These are phyloP conservation scores for Aurelia coerulea DNA, from an alignment of 30 jellyfish, hydroid and myxozoan genomes.

Conservation along the genomic window DNA sequence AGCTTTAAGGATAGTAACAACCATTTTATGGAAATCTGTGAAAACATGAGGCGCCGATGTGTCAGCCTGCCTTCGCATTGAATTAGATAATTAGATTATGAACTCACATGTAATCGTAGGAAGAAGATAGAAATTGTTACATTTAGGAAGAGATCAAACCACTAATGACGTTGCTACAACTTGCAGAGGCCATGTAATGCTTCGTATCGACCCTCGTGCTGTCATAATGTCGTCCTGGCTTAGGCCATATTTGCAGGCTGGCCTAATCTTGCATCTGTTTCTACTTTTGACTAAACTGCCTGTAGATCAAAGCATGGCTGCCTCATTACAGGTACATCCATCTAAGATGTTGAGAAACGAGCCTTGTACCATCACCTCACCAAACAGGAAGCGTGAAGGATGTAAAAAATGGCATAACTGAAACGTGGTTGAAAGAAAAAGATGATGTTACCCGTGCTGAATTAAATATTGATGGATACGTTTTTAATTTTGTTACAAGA, in stretches of 20 bases:
- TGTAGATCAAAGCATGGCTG: slow-evolving; percentile 41
- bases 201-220: background rate
- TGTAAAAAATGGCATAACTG: too few species aligned
- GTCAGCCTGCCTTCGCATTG: slow-evolving; percentile 15
- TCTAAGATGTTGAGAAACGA: slow-evolving; percentile 1
- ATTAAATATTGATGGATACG: too few species aligned
- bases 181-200: slow-evolving; percentile 23
- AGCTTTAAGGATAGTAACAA: too few species aligned
- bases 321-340: slow-evolving; percentile 25
- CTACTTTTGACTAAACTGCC: slow-evolving; percentile 42
- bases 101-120: slow-evolving; percentile 10
- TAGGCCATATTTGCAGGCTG: slow-evolving; percentile 34
- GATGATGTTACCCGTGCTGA: too few species aligned
- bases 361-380: slow-evolving; percentile 27
- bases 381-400: background rate
- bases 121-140: slow-evolving; percentile 16
- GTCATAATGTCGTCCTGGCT: slow-evolving; percentile 39
- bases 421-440: too few species aligned
- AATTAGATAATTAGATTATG: slow-evolving; percentile 15
- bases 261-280: slow-evolving; percentile 28
- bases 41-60: slow-evolving; percentile 10
- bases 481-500: too few species aligned
- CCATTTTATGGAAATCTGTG: too few species aligned
- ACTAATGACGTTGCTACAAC: slow-evolving; percentile 19
- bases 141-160: slow-evolving; percentile 23